Evolutionary conservation across 2,888 invertebrate genomes (phyloP), one percentile per base, ranked within the genome.

Genomic region (Graphium colonna): DNA sequence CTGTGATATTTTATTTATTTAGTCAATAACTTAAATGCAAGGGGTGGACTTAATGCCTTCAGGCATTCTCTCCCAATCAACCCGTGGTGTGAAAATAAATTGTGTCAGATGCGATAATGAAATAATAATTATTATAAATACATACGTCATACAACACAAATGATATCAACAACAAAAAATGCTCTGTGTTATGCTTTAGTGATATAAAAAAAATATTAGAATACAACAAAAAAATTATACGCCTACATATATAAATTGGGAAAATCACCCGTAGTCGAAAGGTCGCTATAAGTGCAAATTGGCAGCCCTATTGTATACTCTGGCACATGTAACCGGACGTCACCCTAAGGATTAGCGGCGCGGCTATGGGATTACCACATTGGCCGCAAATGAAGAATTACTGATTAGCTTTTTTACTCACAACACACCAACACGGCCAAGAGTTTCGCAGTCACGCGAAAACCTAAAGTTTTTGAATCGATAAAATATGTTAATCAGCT

Each of bases 281-380:
- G 7, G 26, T 7, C 26, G 4, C 26, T 26, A 5, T 18, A 36
- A 50, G 45, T 33, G 41, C 50, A 50, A 46, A 55, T 51, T 67
- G 79, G 28, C 82, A 85, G 61, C 86, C 86, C 85, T 86, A 74
- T 55, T 56, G 62, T 63, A 66, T 68, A 72, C 49, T 49, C 57
- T 64, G 59, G 59, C 73, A 73, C 73, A 73, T 82, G 80, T 83
- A 80, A 81, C 82, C 77, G 79, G 81, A 81, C 82, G 79, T 86
- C 86, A 85, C 86, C 88, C 82, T 77, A 78, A 79, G 89, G 90
- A 90, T 90, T 90, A 90, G 87, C 77, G 75, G 75, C 82, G 81
- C 73, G 80, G 81, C 84, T 79, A 80, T 81, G 78, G 83, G 88
- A 90, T 90, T 90, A 90, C 88, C 82, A 81, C 85, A 85, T 82